These are phyloP conservation scores for Steatornis caripensis DNA, from an alignment of 2,113 vertebrate genomes.

Conservation along the genomic window DNA sequence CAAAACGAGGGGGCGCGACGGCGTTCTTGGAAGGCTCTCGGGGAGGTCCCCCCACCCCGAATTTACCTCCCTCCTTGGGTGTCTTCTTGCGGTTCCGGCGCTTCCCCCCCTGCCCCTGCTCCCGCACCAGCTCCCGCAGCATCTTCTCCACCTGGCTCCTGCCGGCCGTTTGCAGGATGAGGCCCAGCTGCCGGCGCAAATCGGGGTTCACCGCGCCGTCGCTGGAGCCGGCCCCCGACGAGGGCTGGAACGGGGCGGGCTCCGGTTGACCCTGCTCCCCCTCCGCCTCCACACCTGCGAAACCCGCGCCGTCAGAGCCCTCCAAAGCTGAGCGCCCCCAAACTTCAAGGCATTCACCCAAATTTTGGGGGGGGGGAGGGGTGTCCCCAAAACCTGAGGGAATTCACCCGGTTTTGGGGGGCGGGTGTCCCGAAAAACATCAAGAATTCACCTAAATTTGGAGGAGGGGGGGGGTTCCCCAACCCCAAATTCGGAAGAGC, in stretches of 20 bases:
- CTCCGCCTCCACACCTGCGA: background rate
- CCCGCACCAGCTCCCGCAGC: slow-evolving; percentile 31
- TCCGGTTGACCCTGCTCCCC: background rate
- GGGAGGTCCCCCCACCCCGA: too few relatives aligned
- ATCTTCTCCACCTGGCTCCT: slow-evolving; percentile 42
- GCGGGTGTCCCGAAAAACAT: too few relatives aligned
- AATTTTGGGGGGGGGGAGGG: background rate
- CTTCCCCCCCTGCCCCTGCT: background rate
- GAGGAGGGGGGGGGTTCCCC: too few relatives aligned
- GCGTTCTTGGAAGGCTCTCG: too few relatives aligned
- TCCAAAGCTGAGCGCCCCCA: too few relatives aligned
- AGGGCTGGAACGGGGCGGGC: background rate
- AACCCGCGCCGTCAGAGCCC: too few relatives aligned
- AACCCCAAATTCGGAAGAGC: too few relatives aligned
- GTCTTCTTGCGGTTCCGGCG: background rate
- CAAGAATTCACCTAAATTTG: background rate
- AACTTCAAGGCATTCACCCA: too few relatives aligned
- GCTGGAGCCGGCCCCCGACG: background rate
- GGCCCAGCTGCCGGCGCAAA: slow-evolving; percentile 2
- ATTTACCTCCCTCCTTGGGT: background rate
- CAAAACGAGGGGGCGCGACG: rapidly evolving
- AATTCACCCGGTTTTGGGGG: background rate
- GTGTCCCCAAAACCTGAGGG: background rate
- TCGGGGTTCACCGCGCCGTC: background rate
- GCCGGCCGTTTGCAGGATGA: slow-evolving; percentile 18